A percentile compares a stretch with the other conserved stretches of the same genome.
Conservation (phyloP, 1,140 invertebrate species). For the Bombus haemorrhoidalis region DNA sequence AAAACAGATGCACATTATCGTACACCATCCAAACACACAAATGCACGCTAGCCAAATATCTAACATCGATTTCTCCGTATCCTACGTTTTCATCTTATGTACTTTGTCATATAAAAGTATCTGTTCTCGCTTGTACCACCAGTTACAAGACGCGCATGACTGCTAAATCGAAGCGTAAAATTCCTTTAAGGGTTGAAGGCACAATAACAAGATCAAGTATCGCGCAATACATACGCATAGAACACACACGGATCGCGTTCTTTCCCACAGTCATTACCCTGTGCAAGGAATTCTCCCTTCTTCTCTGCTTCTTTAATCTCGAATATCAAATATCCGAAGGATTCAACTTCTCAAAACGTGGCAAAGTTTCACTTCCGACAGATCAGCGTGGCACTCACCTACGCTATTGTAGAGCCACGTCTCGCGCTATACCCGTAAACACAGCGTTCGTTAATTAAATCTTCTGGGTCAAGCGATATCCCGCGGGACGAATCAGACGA, state of each 20-base stretch:
- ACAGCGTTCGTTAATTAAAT: constrained; percentile 36
- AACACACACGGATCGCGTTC: not conserved
- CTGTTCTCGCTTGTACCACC: too few relatives aligned
- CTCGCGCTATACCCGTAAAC: not conserved
- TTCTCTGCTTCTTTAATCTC: not conserved
- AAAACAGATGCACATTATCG: too few relatives aligned
- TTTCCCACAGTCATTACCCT: not conserved
- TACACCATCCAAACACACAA: too few relatives aligned
- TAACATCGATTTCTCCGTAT: too few relatives aligned
- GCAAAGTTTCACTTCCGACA: constrained; percentile 1
- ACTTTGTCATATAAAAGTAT: too few relatives aligned
- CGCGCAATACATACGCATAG: too few relatives aligned
- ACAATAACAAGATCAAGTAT: too few relatives aligned
- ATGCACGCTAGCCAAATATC: too few relatives aligned
- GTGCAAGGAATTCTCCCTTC: not conserved
- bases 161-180: too few relatives aligned
- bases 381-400: not conserved
- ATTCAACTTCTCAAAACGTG: not conserved
- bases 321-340: not conserved
- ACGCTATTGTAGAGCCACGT: not conserved
- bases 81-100: too few relatives aligned
- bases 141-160: too few relatives aligned
- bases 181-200: too few relatives aligned
- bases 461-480: constrained; percentile 25
- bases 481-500: not conserved